Evolutionary conservation across 2,888 invertebrate species (phyloP).

Genomic region (Drosophila mayaguana): DNA sequence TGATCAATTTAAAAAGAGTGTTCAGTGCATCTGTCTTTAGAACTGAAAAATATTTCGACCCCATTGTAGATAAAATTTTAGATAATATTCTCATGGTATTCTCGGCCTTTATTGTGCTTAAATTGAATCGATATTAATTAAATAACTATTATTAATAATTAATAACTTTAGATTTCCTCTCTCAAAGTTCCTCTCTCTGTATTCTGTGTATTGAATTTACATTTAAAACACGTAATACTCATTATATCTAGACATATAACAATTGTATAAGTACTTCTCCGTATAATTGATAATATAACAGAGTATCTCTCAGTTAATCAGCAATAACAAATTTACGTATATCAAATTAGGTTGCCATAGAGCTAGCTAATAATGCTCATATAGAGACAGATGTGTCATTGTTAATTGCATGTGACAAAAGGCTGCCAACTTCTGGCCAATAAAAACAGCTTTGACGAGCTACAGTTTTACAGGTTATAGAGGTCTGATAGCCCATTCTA

Average conservation of each 20-base stretch:
- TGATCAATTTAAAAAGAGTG: too few relatives aligned
- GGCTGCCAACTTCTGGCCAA: conserved; percentile 4
- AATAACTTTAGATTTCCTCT: neutral
- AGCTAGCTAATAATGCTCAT: conserved; percentile 2
- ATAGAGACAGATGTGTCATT: conserved; percentile 25
- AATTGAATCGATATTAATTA: too few relatives aligned
- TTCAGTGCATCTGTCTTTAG: too few relatives aligned
- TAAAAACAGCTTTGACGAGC: neutral
- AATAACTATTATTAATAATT: too few relatives aligned
- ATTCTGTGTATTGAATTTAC: neutral
- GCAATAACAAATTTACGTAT: too few relatives aligned
- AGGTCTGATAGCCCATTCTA: conserved; percentile 16
- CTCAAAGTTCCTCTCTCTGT: neutral
- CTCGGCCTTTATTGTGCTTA: too few relatives aligned
- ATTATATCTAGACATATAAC: neutral
- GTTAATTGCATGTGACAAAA: conserved; percentile 21
- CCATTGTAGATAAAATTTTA: too few relatives aligned
- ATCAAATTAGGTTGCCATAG: neutral
- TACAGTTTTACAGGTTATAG: neutral
- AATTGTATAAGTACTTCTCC: neutral
- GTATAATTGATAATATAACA: neutral
- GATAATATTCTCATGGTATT: too few relatives aligned
- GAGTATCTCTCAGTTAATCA: neutral
- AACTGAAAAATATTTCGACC: too few relatives aligned
- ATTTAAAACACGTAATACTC: neutral